These are phyloP conservation scores for Cardiocondyla obscurior DNA, from an alignment of 1,140 invertebrate species.

Conservation along the genomic window DNA sequence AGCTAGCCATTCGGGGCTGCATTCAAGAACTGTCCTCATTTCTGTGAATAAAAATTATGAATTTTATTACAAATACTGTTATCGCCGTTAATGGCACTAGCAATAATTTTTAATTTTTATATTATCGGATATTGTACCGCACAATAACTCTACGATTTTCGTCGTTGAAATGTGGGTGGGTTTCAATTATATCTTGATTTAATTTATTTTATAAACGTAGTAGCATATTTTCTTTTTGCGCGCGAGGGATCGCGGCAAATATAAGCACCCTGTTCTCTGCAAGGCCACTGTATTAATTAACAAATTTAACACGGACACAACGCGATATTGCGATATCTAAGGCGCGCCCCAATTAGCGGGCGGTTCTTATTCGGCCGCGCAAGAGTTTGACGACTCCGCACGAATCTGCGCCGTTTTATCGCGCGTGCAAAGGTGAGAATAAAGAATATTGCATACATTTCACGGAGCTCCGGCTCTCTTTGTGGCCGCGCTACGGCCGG, in stretches of 20 bases:
- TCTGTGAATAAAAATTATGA: neutral
- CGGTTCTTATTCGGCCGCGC: constrained; percentile 1
- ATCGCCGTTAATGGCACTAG: neutral
- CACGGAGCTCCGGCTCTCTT: constrained; percentile 6
- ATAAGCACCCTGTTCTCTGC: neutral
- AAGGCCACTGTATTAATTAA: neutral
- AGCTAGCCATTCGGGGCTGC: neutral
- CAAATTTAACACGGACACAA: neutral
- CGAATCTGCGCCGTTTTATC: constrained; percentile 29
- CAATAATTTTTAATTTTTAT: neutral
- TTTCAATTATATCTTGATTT: neutral
- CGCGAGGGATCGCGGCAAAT: neutral
- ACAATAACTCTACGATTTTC: neutral
- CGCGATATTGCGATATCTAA: neutral
- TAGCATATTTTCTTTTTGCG: too few species aligned
- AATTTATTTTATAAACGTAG: neutral
- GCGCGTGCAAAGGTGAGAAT: constrained; percentile 26
- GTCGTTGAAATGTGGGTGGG: neutral
- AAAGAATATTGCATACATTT: constrained; percentile 49
- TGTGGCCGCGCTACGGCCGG: constrained; percentile 2
- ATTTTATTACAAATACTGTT: neutral
- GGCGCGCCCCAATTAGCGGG: neutral
- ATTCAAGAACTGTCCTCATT: neutral
- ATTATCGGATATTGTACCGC: neutral
- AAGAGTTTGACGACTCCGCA: neutral